These are phyloP conservation scores for Acanthiza pusilla DNA, from an alignment of 2,797 vertebrate genomes.

Conservation along the genomic window DNA sequence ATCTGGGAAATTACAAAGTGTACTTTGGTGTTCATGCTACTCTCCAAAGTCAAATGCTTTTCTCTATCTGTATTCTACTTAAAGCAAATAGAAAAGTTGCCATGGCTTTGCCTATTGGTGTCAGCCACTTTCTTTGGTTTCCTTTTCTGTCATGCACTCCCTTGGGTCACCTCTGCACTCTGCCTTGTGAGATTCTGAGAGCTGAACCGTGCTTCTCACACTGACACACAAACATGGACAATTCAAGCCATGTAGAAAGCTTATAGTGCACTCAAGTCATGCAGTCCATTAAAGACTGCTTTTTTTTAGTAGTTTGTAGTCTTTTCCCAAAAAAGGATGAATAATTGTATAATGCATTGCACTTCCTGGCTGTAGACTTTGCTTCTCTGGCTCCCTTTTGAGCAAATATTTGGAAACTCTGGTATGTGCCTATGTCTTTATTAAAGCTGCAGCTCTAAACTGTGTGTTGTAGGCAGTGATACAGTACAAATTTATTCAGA, in stretches of 20 bases:
- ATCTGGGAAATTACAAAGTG: background rate
- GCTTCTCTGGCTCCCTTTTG: conserved; percentile 27
- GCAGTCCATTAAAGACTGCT: background rate
- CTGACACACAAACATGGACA: background rate
- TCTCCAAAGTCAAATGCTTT: background rate
- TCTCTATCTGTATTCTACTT: background rate
- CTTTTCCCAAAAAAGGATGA: background rate
- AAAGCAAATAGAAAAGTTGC: background rate
- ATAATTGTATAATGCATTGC: background rate
- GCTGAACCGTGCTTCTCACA: background rate
- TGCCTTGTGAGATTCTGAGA: background rate
- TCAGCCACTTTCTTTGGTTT: background rate
- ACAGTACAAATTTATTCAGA: conserved; percentile 6
- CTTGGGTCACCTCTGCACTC: background rate
- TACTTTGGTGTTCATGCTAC: background rate
- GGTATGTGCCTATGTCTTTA: conserved; percentile 24
- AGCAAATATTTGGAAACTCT: conserved; percentile 66
- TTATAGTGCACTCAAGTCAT: background rate
- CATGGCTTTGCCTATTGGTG: background rate
- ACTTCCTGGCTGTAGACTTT: conserved; percentile 14
- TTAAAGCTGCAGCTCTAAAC: conserved; percentile 31
- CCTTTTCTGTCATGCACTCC: background rate
- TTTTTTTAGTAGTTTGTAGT: background rate
- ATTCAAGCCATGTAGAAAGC: background rate
- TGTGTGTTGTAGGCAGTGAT: background rate